Evolutionary conservation across 2,888 invertebrate genomes (phyloP).

Genomic region (Aphrophora alni): DNA sequence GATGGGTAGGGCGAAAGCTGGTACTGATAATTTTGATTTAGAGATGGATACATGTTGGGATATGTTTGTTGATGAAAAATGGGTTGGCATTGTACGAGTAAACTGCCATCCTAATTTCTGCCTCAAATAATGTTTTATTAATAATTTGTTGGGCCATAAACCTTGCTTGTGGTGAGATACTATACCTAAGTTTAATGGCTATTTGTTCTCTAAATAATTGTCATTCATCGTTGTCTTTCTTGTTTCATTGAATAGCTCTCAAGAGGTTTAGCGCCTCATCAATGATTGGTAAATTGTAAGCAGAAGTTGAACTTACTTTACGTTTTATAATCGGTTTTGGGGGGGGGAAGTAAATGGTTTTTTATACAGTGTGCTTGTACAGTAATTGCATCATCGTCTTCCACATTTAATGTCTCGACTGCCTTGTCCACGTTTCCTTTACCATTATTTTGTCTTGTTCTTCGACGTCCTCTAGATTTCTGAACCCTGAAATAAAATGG

Average conservation of each 20-base stretch:
- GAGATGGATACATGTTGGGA: too few species aligned
- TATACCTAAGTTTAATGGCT: slow-evolving; percentile 33
- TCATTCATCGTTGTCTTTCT: slow-evolving; percentile 18
- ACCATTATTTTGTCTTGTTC: not conserved
- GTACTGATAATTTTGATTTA: too few species aligned
- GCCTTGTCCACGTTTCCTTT: not conserved
- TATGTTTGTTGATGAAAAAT: too few species aligned
- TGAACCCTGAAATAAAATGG: too few species aligned
- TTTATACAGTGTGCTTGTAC: not conserved
- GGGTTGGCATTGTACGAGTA: too few species aligned
- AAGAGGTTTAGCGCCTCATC: slow-evolving; percentile 16
- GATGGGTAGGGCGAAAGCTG: too few species aligned
- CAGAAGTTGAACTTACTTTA: slow-evolving; percentile 10
- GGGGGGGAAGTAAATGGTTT: not conserved
- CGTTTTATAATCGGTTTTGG: not conserved
- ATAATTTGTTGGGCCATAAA: slow-evolving; percentile 37
- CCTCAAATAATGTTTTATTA: too few species aligned
- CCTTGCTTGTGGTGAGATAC: too few species aligned
- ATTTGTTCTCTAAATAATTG: slow-evolving; percentile 16
- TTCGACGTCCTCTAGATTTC: not conserved
- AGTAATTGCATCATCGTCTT: not conserved
- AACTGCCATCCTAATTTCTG: slow-evolving; percentile 38
- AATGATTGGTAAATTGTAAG: slow-evolving; percentile 23
- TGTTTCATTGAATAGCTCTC: slow-evolving; percentile 3
- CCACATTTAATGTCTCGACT: not conserved